Evolutionary conservation across 1,140 invertebrate species (phyloP).

Genomic region (Pomacea maculata): DNA sequence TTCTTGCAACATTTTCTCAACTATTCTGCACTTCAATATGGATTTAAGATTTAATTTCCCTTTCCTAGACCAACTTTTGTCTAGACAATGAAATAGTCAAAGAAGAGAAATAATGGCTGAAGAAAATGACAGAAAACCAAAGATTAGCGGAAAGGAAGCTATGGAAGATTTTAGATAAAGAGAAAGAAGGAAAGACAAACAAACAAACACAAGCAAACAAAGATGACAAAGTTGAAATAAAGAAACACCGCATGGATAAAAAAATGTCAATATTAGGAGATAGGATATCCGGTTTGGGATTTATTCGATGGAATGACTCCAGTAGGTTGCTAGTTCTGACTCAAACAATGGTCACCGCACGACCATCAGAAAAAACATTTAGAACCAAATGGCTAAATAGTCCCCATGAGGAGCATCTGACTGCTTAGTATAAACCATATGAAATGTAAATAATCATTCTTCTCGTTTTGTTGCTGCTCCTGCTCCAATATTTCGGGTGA

Average conservation of each 20-base stretch:
- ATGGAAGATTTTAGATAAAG: background rate
- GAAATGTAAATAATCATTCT: too few species aligned
- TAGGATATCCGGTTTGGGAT: too few species aligned
- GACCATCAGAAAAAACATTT: too few species aligned
- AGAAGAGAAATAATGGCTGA: background rate
- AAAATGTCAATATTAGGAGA: background rate
- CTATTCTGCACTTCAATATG: background rate
- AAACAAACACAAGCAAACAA: background rate
- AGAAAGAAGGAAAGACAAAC: background rate
- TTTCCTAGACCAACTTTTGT: too few species aligned
- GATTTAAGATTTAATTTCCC: background rate
- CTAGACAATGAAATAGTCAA: background rate
- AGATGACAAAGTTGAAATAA: background rate
- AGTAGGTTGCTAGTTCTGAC: too few species aligned
- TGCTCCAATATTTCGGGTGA: too few species aligned
- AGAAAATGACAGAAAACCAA: background rate
- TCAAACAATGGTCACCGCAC: too few species aligned
- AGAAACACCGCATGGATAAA: background rate
- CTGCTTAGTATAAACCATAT: too few species aligned
- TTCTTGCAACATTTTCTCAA: background rate
- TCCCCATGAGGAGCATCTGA: too few species aligned
- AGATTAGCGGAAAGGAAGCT: background rate
- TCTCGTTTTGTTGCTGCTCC: too few species aligned
- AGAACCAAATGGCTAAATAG: too few species aligned
- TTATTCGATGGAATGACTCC: too few species aligned